Evolutionary conservation across 2,797 vertebrate species (phyloP).

Genomic region (Sebastes taczanowskii): DNA sequence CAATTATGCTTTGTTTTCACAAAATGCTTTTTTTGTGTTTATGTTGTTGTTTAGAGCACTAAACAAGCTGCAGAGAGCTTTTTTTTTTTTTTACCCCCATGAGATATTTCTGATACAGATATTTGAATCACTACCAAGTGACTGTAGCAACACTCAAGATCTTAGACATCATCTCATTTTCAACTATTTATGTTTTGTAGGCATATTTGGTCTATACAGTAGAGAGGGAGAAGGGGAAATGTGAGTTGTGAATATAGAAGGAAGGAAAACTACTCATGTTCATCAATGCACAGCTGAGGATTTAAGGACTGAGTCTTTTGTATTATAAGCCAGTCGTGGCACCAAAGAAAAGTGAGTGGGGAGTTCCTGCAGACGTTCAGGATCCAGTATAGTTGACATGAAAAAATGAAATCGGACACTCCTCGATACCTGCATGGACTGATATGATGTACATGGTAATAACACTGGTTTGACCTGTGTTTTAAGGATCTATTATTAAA

Average conservation of each 20-base stretch:
- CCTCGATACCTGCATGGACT: slow-evolving; percentile 33
- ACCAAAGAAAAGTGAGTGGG: slow-evolving; percentile 67
- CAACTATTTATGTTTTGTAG: slow-evolving; percentile 19
- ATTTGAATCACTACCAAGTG: slow-evolving; percentile 42
- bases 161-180: slow-evolving; percentile 19
- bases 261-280: slow-evolving; percentile 21
- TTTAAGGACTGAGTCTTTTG: slow-evolving; percentile 38
- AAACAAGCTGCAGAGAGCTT: slow-evolving; percentile 14
- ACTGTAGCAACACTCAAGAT: slow-evolving; percentile 36
- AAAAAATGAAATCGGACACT: slow-evolving; percentile 26
- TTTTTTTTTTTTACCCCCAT: not conserved
- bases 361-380: slow-evolving; percentile 24
- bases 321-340: slow-evolving; percentile 41
- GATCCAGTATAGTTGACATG: slow-evolving; percentile 17
- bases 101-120: slow-evolving; percentile 46
- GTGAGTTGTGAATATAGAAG: slow-evolving; percentile 26
- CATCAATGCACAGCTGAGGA: slow-evolving; percentile 44
- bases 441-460: slow-evolving; percentile 34
- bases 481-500: slow-evolving; percentile 51
- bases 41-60: slow-evolving; percentile 28
- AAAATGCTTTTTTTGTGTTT: slow-evolving; percentile 5
- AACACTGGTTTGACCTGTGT: slow-evolving; percentile 61
- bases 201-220: slow-evolving; percentile 62
- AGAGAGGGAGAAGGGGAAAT: slow-evolving; percentile 39
- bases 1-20: not conserved